phyloP scores from a whole-genome alignment of 2,113 vertebrate genomes.

The Ellobius talpinus region DNA sequence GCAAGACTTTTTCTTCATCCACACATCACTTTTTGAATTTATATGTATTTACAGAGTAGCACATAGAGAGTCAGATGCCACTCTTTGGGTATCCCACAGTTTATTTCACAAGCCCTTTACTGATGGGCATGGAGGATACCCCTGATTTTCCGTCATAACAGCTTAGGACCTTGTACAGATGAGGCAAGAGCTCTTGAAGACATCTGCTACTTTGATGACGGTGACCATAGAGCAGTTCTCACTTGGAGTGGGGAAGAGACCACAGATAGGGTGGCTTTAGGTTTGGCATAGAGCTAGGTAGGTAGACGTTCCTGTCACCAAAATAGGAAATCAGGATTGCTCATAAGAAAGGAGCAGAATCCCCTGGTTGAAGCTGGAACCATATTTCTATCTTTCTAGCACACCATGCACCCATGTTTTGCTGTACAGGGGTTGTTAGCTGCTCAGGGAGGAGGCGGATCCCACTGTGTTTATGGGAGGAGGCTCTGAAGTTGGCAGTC shows the following conservation, averaged over 20 bases:
- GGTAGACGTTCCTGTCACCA: background rate
- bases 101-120: fast-evolving
- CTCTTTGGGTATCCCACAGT: fast-evolving
- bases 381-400: background rate
- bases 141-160: background rate
- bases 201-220: fast-evolving
- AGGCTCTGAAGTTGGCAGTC: background rate
- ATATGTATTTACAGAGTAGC: fast-evolving
- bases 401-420: fast-evolving
- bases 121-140: background rate
- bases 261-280: background rate
- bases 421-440: background rate
- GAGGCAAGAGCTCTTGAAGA: background rate
- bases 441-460: background rate
- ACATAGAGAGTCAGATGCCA: fast-evolving
- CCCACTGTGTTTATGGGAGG: background rate
- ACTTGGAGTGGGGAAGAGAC: background rate
- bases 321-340: fast-evolving
- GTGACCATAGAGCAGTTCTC: fast-evolving
- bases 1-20: background rate
- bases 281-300: background rate
- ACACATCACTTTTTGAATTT: background rate
- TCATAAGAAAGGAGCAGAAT: background rate
- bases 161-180: background rate
- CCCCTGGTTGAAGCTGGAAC: background rate